phyloP scores from a whole-genome alignment of 2,888 invertebrate species.

The Halictus quadricinctus region DNA sequence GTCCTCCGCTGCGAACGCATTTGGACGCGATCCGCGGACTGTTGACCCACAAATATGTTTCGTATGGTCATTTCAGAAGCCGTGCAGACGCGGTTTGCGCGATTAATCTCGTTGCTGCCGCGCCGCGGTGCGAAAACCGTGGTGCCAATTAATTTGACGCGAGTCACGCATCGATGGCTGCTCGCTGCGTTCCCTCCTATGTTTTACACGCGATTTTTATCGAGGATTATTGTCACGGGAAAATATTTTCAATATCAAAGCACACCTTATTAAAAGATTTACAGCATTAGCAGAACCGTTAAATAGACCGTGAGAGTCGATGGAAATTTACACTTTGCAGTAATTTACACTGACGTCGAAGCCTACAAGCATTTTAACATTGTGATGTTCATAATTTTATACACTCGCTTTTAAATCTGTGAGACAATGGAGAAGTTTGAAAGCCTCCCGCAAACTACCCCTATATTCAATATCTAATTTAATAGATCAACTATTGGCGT shows the following conservation, averaged over 20 bases:
- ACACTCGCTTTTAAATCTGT: too few relatives aligned
- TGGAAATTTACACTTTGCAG: too few relatives aligned
- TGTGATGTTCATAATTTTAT: too few relatives aligned
- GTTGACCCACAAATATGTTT: background rate
- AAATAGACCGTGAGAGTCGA: too few relatives aligned
- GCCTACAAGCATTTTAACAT: too few relatives aligned
- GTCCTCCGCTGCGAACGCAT: background rate
- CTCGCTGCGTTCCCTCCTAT: background rate
- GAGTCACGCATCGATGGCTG: background rate
- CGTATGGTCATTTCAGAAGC: background rate
- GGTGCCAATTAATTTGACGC: background rate
- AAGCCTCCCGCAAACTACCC: too few relatives aligned
- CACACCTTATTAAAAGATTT: background rate
- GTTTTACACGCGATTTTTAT: background rate
- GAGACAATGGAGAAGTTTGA: too few relatives aligned
- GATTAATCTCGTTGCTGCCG: slow-evolving; percentile 4
- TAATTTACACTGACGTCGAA: too few relatives aligned
- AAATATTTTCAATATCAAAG: background rate
- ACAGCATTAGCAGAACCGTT: background rate
- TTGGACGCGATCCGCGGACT: background rate
- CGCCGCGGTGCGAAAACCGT: background rate
- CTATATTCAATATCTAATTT: too few relatives aligned
- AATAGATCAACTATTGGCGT: too few relatives aligned
- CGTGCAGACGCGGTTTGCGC: background rate
- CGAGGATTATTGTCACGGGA: background rate